These are phyloP conservation scores for Melitaea cinxia DNA, from an alignment of 1,140 invertebrate species.

Conservation along the genomic window DNA sequence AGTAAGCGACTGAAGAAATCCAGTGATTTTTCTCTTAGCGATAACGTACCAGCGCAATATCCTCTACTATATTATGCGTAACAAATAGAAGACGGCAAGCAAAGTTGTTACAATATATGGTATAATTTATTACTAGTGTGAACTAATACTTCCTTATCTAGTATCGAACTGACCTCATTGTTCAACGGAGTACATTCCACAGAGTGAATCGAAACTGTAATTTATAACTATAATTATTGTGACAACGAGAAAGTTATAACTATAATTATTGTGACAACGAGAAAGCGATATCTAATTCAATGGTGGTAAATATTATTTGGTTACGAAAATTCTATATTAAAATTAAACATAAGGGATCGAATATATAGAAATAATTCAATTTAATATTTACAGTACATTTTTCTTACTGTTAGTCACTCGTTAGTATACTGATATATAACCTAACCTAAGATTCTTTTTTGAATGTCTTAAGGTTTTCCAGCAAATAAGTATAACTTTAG, in stretches of 20 bases:
- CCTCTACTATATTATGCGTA: constrained; percentile 7
- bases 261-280: constrained; percentile 7
- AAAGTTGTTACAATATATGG: constrained; percentile 19
- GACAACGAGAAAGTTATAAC: neutral
- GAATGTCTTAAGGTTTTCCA: too few species aligned
- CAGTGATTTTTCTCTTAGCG: constrained; percentile 15
- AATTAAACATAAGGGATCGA: neutral
- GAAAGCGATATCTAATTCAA: constrained; percentile 11
- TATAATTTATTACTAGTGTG: constrained; percentile 14
- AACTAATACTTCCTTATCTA: neutral
- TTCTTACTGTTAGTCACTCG: too few species aligned
- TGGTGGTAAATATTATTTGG: too few species aligned
- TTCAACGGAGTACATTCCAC: neutral
- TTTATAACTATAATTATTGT: constrained; percentile 6
- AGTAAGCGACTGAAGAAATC: constrained; percentile 4
- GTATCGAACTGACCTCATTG: constrained; percentile 4
- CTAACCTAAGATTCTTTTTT: too few species aligned
- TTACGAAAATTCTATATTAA: neutral
- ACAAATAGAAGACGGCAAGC: constrained; percentile 17
- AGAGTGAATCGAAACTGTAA: neutral
- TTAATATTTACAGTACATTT: too few species aligned
- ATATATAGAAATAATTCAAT: too few species aligned
- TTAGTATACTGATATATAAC: too few species aligned
- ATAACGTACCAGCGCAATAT: constrained; percentile 8
- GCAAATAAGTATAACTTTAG: too few species aligned